Evolutionary conservation across 2,888 invertebrate genomes (phyloP), one percentile per base, ranked within the genome.

Genomic region (Hecatera dysodea): DNA sequence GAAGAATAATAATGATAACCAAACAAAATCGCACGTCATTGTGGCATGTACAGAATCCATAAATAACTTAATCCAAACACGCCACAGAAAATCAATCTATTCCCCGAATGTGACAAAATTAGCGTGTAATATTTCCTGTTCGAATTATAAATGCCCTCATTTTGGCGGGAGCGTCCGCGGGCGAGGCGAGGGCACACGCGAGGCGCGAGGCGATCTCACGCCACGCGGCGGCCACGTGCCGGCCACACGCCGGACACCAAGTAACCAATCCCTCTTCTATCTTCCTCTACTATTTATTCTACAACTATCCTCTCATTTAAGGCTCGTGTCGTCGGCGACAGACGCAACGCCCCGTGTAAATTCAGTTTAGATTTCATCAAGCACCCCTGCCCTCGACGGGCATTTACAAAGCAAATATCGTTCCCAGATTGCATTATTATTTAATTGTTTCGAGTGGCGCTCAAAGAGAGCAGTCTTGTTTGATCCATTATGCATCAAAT

Each of bases 61-160:
- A 87, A 90, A 89, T 89, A 88, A 88, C 83, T 82, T 89, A 90
- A 93, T 91, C 90, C 90, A 78, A 80, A 87, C 88, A 85, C 83
- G 80, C 93, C 92, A 72, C 90, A 88, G 75, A 91, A 88, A 94
- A 94, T 94, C 94, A 95, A 95, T 95, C 92, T 92, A 92, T 91
- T 83, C 91, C 90, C 87, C 90, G 73, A 92, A 93, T 90, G 92
- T 90, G 91, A 89, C 91, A 90, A 95, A 95, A 96, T 96, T 96
- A 95, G 95, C 95, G 95, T 96, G 94, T 95, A 95, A 95, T 95
- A 92, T 94, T 95, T 93, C 95, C 94, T 93, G 91, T 92, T 91
- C 87, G 91, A 93, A 94, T 95, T 95, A 95, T 93, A 94, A 86
- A 94, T 91, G 90, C 89, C 91, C 92, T 87, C 84, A 89, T 92